Evolutionary conservation across 2,113 vertebrate genomes (phyloP), one percentile per base, ranked within the genome.

Genomic region (Corythornis madagascariensis): DNA sequence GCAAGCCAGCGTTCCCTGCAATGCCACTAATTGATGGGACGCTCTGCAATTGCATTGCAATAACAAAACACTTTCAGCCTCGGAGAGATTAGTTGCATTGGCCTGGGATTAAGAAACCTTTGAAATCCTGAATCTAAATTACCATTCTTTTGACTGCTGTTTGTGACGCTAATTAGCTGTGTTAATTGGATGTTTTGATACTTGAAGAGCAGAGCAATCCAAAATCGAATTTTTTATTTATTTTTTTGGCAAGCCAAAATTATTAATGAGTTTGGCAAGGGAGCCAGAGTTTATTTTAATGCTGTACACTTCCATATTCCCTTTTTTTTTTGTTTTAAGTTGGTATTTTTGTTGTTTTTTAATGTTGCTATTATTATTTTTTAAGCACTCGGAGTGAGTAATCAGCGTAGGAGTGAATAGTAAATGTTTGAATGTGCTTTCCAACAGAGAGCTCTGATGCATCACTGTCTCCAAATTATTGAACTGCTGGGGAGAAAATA

Each of bases 111-210:
- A 97, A 95, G 92, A 97, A 98, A 97, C 96, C 97, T 98, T 98
- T 97, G 97, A 98, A 98, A 98, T 98, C 91, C 97, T 96, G 97
- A 96, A 95, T 98, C 96, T 97, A 97, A 98, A 98, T 98, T 97
- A 95, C 97, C 96, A 97, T 97, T 97, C 97, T 97, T 98, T 97
- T 98, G 97, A 98, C 97, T 98, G 98, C 98, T 98, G 97, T 98
- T 98, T 97, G 96, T 97, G 97, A 98, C 97, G 97, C 98, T 99
- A 99, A 99, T 99, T 99, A 99, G 98, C 98, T 98, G 98, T 98
- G 98, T 98, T 99, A 99, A 99, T 99, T 98, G 98, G 98, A 96
- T 98, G 97, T 98, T 98, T 98, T 99, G 98, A 98, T 98, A 98
- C 97, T 96, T 97, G 94, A 96, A 98, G 98, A 98, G 98, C 98